Evolutionary conservation across 1,140 invertebrate species (phyloP).

Genomic region (Hycleus cichorii): DNA sequence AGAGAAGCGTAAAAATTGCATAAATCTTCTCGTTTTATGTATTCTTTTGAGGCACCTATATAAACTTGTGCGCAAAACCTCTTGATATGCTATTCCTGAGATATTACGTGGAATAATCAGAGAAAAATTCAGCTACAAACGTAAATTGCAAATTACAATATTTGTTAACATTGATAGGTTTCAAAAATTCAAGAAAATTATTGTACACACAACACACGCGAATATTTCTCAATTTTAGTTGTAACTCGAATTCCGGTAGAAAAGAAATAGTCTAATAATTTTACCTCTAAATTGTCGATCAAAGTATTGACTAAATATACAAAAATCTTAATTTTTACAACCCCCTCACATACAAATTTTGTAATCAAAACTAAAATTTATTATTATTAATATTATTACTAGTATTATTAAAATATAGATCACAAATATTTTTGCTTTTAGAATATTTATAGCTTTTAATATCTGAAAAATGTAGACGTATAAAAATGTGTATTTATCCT

Average conservation of each 20-base stretch:
- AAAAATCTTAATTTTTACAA: not conserved
- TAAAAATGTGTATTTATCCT: slow-evolving; percentile 8
- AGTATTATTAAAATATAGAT: slow-evolving; percentile 12
- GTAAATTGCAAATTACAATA: not conserved
- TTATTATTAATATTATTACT: too few species aligned
- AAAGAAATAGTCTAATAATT: not conserved
- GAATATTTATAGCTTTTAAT: slow-evolving; percentile 13
- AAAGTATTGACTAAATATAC: not conserved
- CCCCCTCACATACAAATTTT: not conserved
- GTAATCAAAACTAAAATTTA: slow-evolving; percentile 1
- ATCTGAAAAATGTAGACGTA: not conserved
- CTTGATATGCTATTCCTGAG: slow-evolving; percentile 17
- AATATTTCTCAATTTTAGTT: too few species aligned
- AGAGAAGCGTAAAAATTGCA: too few species aligned
- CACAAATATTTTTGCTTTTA: slow-evolving; percentile 8
- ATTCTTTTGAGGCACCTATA: slow-evolving; percentile 2
- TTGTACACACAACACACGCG: too few species aligned
- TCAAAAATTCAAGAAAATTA: too few species aligned
- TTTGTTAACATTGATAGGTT: too few species aligned
- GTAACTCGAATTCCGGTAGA: too few species aligned
- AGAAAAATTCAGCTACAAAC: not conserved
- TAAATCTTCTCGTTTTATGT: too few species aligned
- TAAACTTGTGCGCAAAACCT: slow-evolving; percentile 14
- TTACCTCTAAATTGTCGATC: not conserved
- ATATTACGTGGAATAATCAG: slow-evolving; percentile 9